phyloP scores from a whole-genome alignment of 2,113 vertebrate species.

The Leptocoma aspasia region DNA sequence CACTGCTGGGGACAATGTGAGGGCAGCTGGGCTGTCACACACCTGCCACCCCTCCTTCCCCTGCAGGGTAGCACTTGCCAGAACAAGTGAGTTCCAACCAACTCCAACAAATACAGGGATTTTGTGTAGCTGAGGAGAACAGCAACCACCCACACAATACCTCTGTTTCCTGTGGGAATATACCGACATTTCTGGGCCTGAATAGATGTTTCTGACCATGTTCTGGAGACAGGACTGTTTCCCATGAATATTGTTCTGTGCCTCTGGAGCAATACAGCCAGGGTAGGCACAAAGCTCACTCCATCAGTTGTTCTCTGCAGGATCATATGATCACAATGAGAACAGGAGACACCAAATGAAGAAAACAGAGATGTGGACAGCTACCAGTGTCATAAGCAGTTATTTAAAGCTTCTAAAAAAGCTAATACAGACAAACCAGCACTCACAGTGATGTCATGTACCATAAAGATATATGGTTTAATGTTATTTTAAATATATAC shows the following conservation, averaged over 20 bases:
- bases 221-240: neutral
- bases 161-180: conserved; percentile 23
- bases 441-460: neutral
- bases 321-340: neutral
- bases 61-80: neutral
- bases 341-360: neutral
- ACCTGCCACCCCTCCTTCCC: neutral
- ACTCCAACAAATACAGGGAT: neutral
- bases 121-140: neutral
- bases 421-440: neutral
- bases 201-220: conserved; percentile 1
- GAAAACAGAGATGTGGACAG: neutral
- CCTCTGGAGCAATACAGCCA: neutral
- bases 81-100: neutral
- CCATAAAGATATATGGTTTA: neutral
- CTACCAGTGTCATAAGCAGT: neutral
- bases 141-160: neutral
- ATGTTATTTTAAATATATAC: neutral
- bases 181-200: neutral
- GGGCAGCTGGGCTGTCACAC: neutral
- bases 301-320: neutral
- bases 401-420: neutral
- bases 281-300: neutral
- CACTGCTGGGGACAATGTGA: neutral
- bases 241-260: neutral